Conservation (phyloP, 2,888 invertebrate genomes). For the Drosophila parthenogenetica region DNA sequence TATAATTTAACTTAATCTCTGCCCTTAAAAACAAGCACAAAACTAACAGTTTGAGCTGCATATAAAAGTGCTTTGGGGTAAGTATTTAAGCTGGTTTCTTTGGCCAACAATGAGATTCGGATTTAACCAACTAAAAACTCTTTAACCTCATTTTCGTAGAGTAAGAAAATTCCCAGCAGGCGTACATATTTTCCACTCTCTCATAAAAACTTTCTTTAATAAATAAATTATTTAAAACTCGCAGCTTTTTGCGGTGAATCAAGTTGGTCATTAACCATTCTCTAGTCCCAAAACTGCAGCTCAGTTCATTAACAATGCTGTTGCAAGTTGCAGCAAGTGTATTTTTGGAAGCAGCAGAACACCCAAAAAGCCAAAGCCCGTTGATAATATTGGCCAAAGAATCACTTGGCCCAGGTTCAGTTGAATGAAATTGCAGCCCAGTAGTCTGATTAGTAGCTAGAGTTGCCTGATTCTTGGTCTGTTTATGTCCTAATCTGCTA, state of each 20-base stretch:
- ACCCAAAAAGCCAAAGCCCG: conserved; percentile 25
- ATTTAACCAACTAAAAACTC: neutral
- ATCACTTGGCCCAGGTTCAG: conserved; percentile 48
- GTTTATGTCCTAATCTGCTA: neutral
- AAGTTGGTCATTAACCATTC: conserved; percentile 13
- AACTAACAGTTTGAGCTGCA: no score
- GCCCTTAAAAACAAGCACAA: no score
- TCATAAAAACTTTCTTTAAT: conserved; percentile 3
- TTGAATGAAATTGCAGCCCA: conserved; percentile 26
- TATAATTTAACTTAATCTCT: no score
- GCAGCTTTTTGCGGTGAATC: conserved; percentile 7
- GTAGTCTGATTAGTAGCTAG: conserved; percentile 7
- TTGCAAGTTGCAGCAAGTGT: conserved; percentile 19
- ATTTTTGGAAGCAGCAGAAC: conserved; percentile 8
- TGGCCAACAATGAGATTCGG: no score
- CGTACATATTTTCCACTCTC: neutral
- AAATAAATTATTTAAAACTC: conserved; percentile 11
- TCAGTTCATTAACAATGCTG: conserved; percentile 23
- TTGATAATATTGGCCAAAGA: conserved; percentile 44
- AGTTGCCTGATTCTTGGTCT: conserved; percentile 7
- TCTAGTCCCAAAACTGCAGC: conserved; percentile 15
- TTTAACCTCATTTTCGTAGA: neutral
- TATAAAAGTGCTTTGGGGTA: no score
- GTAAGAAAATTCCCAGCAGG: neutral
- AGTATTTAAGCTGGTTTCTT: neutral